Conservation (phyloP, 1,140 invertebrate species). For the Drosophila kikkawai region DNA sequence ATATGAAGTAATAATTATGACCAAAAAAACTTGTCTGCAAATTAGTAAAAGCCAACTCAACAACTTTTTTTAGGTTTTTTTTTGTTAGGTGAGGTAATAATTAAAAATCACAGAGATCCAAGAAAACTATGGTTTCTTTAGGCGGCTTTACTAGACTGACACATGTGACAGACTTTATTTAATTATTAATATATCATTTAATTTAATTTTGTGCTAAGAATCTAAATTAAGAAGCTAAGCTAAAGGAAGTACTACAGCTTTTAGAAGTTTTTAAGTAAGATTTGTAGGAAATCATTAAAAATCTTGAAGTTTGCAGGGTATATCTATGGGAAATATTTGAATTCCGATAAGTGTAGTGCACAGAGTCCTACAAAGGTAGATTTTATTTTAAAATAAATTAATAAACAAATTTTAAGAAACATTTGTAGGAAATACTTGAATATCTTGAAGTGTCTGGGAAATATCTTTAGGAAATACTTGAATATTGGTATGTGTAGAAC, state of each 20-base stretch:
- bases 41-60: constrained; percentile 66
- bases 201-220: not conserved
- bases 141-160: not conserved
- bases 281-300: not conserved
- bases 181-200: not conserved
- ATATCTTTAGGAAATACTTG: too few species aligned
- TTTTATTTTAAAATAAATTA: not conserved
- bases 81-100: constrained; percentile 29
- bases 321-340: not conserved
- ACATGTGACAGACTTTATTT: not conserved
- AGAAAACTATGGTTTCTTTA: constrained; percentile 13
- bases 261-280: not conserved
- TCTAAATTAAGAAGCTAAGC: not conserved
- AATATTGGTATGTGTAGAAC: too few species aligned
- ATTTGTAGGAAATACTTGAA: too few species aligned
- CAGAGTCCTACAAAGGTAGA: too few species aligned
- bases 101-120: constrained; percentile 24
- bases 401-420: too few species aligned
- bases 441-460: too few species aligned
- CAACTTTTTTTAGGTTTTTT: constrained; percentile 29
- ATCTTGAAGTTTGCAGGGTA: too few species aligned
- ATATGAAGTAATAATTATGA: constrained; percentile 48
- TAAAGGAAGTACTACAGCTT: not conserved
- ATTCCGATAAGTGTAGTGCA: fast-evolving
- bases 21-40: constrained; percentile 64